These are phyloP conservation scores for Phoebastria nigripes DNA, from an alignment of 2,797 vertebrate species.

Conservation along the genomic window DNA sequence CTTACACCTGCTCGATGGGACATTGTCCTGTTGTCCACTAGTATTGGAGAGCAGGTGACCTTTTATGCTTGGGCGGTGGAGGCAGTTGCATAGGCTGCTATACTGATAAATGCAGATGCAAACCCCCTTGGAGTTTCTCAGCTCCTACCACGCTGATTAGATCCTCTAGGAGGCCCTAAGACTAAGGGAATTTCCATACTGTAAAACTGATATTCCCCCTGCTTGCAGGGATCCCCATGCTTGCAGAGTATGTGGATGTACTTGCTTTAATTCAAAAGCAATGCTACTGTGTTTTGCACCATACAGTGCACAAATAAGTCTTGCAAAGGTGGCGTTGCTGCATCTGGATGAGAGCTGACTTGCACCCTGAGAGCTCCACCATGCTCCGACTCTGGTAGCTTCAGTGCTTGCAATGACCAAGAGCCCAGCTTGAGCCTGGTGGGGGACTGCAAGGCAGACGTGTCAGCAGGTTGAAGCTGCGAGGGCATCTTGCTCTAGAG, in stretches of 20 bases:
- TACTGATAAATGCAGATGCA: not conserved
- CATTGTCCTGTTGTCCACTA: not conserved
- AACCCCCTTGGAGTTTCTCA: not conserved
- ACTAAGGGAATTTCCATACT: not conserved
- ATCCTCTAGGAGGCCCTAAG: not conserved
- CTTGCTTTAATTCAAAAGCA: not conserved
- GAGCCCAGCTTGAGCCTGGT: not conserved
- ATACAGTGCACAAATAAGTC: not conserved
- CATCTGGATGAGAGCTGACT: not conserved
- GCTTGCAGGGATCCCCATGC: not conserved
- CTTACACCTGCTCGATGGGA: not conserved
- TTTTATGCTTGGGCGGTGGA: not conserved
- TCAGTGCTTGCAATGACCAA: not conserved
- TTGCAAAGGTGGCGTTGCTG: not conserved
- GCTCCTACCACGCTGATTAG: not conserved
- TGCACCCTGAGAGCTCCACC: not conserved
- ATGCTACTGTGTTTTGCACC: not conserved
- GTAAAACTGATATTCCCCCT: not conserved
- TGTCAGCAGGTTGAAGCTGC: not conserved
- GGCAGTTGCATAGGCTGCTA: not conserved
- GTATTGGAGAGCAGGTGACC: not conserved
- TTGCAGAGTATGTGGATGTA: not conserved
- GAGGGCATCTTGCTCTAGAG: not conserved
- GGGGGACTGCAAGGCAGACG: rapidly evolving
- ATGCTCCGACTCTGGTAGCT: not conserved